These are phyloP conservation scores for Zoroaster sp. DNA, from an alignment of 53 echinoderm and acorn worm species.

Conservation along the genomic window DNA sequence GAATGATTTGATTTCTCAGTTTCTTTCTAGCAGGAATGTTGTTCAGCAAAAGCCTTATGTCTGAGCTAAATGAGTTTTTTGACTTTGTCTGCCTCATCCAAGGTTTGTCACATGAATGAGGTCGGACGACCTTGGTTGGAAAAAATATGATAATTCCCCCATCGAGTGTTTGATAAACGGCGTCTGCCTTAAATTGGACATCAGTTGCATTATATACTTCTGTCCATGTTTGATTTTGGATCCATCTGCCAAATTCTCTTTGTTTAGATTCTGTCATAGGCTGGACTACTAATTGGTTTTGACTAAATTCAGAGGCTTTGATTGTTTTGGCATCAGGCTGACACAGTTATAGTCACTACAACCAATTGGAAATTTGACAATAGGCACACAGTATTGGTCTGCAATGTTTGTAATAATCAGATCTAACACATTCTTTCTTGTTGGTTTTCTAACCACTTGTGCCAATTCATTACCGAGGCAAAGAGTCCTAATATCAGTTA, in stretches of 20 bases:
- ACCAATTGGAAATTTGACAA: neutral
- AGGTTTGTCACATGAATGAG: neutral
- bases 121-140: neutral
- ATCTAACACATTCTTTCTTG: neutral
- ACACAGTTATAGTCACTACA: neutral
- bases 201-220: too few relatives aligned
- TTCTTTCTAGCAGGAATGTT: neutral
- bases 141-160: too few relatives aligned
- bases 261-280: neutral
- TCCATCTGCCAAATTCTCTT: neutral
- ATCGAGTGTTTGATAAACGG: too few relatives aligned
- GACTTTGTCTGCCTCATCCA: neutral
- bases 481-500: neutral
- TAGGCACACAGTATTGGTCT: too few relatives aligned
- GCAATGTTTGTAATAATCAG: neutral
- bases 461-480: neutral
- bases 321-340: neutral
- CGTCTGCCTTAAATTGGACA: too few relatives aligned
- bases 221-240: neutral
- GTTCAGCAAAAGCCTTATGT: neutral
- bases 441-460: neutral
- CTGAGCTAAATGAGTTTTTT: neutral
- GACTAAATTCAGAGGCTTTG: neutral
- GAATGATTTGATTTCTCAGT: neutral
- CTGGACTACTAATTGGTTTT: neutral